Evolutionary conservation across 2,113 vertebrate species (phyloP).

Genomic region (Salvelinus alpinus): DNA sequence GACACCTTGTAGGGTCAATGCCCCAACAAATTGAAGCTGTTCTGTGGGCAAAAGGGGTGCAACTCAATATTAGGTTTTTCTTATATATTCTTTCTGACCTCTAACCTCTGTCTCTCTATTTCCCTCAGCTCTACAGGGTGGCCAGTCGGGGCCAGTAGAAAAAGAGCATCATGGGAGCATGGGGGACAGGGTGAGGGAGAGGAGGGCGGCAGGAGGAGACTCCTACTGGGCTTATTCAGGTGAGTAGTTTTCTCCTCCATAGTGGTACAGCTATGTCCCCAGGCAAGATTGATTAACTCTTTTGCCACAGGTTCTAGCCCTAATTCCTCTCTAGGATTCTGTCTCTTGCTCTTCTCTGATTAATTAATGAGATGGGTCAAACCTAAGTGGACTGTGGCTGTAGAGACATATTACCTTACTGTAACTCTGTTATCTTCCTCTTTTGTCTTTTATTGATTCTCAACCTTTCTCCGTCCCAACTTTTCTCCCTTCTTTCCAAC

Average conservation of each 20-base stretch:
- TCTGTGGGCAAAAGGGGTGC: too few relatives aligned
- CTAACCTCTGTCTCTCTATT: constrained; percentile 21
- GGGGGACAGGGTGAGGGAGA: constrained; percentile 78
- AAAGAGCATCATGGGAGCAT: constrained; percentile 77
- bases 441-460: constrained; percentile 29
- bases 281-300: too few relatives aligned
- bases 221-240: constrained; percentile 98
- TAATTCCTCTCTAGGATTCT: too few relatives aligned
- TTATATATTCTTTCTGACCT: constrained; percentile 27
- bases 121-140: constrained; percentile 80
- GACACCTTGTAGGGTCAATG: too few relatives aligned
- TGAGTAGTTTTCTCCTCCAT: constrained; percentile 65
- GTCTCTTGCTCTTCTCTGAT: too few relatives aligned
- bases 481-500: constrained; percentile 1
- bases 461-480: not conserved
- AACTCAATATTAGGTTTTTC: too few relatives aligned
- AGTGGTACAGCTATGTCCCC: not conserved
- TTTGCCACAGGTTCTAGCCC: too few relatives aligned
- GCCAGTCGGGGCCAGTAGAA: constrained; percentile 76
- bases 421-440: constrained; percentile 9
- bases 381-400: too few relatives aligned
- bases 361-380: too few relatives aligned
- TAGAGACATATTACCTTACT: not conserved
- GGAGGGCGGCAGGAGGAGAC: constrained; percentile 84
- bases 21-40: too few relatives aligned